phyloP scores from a whole-genome alignment of 2,888 invertebrate species.

The Copidosoma aretas region DNA sequence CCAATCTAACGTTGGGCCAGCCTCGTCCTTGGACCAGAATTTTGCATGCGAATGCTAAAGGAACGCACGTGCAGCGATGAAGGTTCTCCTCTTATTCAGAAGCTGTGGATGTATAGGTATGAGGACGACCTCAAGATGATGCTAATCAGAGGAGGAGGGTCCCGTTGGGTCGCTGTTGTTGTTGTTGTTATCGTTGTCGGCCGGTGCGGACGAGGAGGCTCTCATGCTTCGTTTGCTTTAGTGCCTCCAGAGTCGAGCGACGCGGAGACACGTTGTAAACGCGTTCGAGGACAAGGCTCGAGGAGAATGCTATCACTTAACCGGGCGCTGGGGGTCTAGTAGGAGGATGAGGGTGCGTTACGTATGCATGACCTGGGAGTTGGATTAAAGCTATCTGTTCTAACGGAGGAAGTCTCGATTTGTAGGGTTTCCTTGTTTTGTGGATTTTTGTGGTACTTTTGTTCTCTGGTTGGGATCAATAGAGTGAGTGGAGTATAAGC shows the following conservation, averaged over 20 bases:
- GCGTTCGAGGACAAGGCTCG: constrained; percentile 16
- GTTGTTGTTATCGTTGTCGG: too few relatives aligned
- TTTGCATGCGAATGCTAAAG: constrained; percentile 60
- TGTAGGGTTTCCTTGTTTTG: background rate
- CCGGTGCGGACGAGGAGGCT: background rate
- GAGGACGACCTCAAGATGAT: constrained; percentile 53
- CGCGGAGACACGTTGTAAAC: constrained; percentile 24
- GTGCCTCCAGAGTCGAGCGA: constrained; percentile 42
- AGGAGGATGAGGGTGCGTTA: constrained; percentile 10
- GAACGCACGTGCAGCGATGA: constrained; percentile 37
- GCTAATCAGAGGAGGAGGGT: constrained; percentile 54
- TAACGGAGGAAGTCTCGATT: background rate
- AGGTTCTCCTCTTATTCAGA: constrained; percentile 1
- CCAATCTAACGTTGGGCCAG: constrained; percentile 62
- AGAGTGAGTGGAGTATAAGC: too few relatives aligned
- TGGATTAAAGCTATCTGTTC: constrained; percentile 18
- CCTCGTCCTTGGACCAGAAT: constrained; percentile 54
- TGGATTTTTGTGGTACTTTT: too few relatives aligned
- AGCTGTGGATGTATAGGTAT: background rate
- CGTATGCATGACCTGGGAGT: constrained; percentile 10
- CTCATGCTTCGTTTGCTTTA: constrained; percentile 58
- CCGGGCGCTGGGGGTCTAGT: background rate
- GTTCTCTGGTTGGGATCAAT: too few relatives aligned
- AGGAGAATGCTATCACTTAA: constrained; percentile 34
- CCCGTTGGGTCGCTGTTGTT: constrained; percentile 37